Evolutionary conservation across 2,888 invertebrate species (phyloP).

Genomic region (Agrotis exclamationis): DNA sequence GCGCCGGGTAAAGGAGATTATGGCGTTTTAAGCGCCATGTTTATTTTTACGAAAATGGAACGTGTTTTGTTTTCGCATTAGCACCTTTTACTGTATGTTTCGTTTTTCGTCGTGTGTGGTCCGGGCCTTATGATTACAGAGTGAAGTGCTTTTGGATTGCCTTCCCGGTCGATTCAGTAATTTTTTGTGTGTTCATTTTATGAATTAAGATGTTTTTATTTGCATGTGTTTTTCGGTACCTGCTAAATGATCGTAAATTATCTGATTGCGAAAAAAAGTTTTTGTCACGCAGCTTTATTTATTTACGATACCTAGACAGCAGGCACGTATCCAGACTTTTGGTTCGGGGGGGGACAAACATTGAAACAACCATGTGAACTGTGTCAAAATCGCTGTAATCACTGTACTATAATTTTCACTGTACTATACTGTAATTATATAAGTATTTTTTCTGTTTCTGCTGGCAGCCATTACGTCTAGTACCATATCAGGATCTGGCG

Average conservation of each 20-base stretch:
- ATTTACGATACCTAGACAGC: too few species aligned
- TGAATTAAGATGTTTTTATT: slow-evolving; percentile 19
- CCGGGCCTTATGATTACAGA: slow-evolving; percentile 60
- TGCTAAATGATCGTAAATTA: slow-evolving; percentile 17
- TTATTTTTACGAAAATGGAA: slow-evolving; percentile 86
- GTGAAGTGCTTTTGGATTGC: slow-evolving; percentile 55
- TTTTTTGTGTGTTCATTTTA: slow-evolving; percentile 48
- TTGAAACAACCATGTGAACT: too few species aligned
- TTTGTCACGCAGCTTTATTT: not conserved
- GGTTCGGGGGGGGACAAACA: too few species aligned
- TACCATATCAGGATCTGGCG: too few species aligned
- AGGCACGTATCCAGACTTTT: too few species aligned
- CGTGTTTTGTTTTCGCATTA: slow-evolving; percentile 87
- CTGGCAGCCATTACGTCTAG: too few species aligned
- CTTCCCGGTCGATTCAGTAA: slow-evolving; percentile 55
- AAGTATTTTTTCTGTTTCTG: too few species aligned
- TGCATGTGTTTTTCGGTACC: not conserved
- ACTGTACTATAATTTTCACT: too few species aligned
- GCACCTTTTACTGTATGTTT: slow-evolving; percentile 88
- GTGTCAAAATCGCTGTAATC: too few species aligned
- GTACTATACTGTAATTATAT: too few species aligned
- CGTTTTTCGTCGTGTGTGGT: slow-evolving; percentile 88
- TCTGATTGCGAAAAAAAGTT: not conserved
- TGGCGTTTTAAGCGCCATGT: slow-evolving; percentile 85
- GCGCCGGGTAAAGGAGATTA: slow-evolving; percentile 88